Base-by-base conservation (phyloP, 2,888 invertebrate species). In the Meteorus colon region DNA sequence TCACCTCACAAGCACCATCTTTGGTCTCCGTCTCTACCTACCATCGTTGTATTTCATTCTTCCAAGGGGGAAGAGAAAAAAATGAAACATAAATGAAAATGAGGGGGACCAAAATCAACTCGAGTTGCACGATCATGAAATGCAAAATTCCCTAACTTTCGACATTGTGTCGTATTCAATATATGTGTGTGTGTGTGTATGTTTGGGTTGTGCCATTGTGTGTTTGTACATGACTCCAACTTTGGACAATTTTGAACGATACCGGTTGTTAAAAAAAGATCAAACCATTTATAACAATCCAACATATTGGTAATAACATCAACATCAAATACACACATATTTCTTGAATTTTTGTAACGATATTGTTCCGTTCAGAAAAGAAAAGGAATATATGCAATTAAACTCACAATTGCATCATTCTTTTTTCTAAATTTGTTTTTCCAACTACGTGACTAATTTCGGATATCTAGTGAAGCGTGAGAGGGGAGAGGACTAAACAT, bases 111-210 rank as follows among this genome's bases (percentile, higher is more conserved):
- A 12, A 41, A 73, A 29, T 74, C 68, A 78, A 59, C 79, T 78
- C 78, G 78, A 78, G 78, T 74, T 75, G 76, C 79, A 79, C 77
- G 79, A 79, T 75, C 8, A 76, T 79, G 19, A 66, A 77, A 77
- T 71, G 78, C 77, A 77, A 81, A 78, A 77, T 76, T 76, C 78
- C 78, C 76, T 75, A 76, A 76, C 63, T 29, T 77, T 73, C 76
- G 62, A 75, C 75, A 51, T 77, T 55, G 75, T 80, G 51, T 73
- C 55, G 68, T 75, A 31, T 73, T 78, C 68, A 70, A 69, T 68
- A 67, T 76, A 60, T 77, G 67, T 72, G 62, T 78, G 65, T 78
- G 51, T 77, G 75, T 78, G 48, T 75, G 59, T 69, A 75, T 77
- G 70, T 77, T 78, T 34, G 41, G 41, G 41, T 41, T 41, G 41